Evolutionary conservation across 1,140 invertebrate genomes (phyloP), one percentile per base, ranked within the genome.

Genomic region (Vollenhovia emeryi): DNA sequence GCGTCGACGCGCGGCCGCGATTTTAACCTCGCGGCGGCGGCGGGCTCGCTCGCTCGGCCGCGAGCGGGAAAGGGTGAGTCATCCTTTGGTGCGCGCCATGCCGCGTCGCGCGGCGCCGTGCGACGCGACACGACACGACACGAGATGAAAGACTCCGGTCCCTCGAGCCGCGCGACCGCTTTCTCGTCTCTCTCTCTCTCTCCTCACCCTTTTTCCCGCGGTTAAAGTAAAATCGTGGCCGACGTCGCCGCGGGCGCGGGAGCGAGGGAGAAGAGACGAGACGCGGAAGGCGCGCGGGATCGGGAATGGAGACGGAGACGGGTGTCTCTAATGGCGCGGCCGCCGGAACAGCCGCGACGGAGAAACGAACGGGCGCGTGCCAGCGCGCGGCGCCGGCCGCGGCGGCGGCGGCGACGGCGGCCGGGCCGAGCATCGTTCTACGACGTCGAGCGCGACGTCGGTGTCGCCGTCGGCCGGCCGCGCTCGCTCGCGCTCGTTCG

Each of bases 61-160:
- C 68, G 85, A 90, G 91, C 86, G 89, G 86, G 90, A 90, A 92
- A 88, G 90, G 88, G 89, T 91, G 91, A 93, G 88, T 92, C 91
- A 92, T 93, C 89, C 62, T 86, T 24, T 66, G 62, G 11, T 43
- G 1, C 48, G 50, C 85, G 52, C 50, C 27, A 30, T 45, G 24
- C 30, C 59, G 57, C 43, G 30, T 8, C 21, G n/a, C 24, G 40
- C 24, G 6, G 40, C 59, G 27, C 1, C 66, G 21, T 84, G 73
- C 86, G 73, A 87, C 80, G 79, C n/a, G 21, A 43, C 9, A 43
- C 13, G 40, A 43, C 11, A 11, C 8, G 45, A 50, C 15, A 3
- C 7, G 15, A 18, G 9, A 6, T n/a, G n/a, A n/a, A n/a, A n/a
- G n/a, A n/a, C n/a, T n/a, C n/a, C n/a, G 15, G 18, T n/a, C 48